Percentiles rank a stretch among this genome's conserved stretches.
These are phyloP conservation scores for Eretmochelys imbricata DNA, from an alignment of 2,113 vertebrate species.

Conservation along the genomic window DNA sequence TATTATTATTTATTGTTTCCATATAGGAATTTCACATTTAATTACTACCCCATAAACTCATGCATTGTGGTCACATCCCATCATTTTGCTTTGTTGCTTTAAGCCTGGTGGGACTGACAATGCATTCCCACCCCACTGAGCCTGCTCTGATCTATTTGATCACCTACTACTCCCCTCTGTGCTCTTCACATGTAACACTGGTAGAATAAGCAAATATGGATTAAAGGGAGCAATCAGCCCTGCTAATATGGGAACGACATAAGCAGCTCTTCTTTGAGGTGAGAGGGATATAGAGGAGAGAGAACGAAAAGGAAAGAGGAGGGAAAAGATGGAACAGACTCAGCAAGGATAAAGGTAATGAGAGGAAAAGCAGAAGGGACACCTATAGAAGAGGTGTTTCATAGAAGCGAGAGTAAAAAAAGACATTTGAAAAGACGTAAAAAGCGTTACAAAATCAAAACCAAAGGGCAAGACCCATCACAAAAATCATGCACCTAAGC, in stretches of 20 bases:
- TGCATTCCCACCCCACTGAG: not conserved
- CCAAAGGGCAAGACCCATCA: not conserved
- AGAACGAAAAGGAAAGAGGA: not conserved
- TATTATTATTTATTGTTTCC: not conserved
- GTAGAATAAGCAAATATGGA: not conserved
- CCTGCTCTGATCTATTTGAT: not conserved
- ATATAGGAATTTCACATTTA: not conserved
- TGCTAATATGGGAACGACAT: not conserved
- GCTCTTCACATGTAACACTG: not conserved
- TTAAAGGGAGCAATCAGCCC: not conserved
- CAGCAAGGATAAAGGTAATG: not conserved
- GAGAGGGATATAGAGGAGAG: not conserved
- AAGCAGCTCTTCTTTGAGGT: not conserved
- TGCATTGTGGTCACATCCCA: not conserved
- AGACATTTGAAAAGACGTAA: not conserved
- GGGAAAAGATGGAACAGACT: not conserved
- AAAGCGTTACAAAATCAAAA: not conserved
- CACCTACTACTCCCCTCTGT: not conserved
- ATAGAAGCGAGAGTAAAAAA: not conserved
- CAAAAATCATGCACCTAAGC: not conserved
- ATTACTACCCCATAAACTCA: not conserved
- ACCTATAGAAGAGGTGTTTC: not conserved
- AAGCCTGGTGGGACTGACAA: not conserved
- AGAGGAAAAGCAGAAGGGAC: not conserved
- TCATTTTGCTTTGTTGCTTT: not conserved